A percentile compares a stretch with the other conserved stretches of the same genome.
phyloP scores from a whole-genome alignment of 2,888 invertebrate genomes.

The Halictus ligatus region DNA sequence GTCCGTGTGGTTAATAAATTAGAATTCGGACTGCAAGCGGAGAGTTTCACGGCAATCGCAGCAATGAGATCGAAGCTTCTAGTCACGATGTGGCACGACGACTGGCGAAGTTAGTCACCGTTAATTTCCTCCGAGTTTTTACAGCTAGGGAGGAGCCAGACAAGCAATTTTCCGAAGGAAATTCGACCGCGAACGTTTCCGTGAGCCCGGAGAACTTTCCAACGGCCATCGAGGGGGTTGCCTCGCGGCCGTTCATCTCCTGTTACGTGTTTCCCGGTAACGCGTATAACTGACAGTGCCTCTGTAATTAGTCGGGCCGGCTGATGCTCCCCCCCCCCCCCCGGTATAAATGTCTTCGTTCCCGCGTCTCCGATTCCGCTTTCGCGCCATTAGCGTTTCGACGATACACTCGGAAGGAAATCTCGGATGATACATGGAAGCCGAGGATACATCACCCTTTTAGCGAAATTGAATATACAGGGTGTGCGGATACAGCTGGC shows the following conservation, averaged over 20 bases:
- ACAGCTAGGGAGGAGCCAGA: neutral
- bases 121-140: neutral
- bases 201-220: neutral
- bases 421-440: neutral
- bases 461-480: neutral
- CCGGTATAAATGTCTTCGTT: neutral
- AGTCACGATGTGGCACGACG: neutral
- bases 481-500: neutral
- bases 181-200: conserved; percentile 24
- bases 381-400: neutral
- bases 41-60: neutral
- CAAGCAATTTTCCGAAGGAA: conserved; percentile 35
- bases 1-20: neutral
- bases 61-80: neutral
- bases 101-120: neutral
- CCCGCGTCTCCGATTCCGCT: neutral
- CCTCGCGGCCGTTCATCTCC: neutral
- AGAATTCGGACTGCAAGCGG: neutral
- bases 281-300: neutral
- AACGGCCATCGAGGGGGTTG: neutral
- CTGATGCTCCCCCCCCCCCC: neutral
- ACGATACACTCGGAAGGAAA: neutral
- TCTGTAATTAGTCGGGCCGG: neutral
- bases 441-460: neutral
- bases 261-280: conserved; percentile 20